Conservation (phyloP, 1,140 invertebrate genomes). For the Varroa destructor region DNA sequence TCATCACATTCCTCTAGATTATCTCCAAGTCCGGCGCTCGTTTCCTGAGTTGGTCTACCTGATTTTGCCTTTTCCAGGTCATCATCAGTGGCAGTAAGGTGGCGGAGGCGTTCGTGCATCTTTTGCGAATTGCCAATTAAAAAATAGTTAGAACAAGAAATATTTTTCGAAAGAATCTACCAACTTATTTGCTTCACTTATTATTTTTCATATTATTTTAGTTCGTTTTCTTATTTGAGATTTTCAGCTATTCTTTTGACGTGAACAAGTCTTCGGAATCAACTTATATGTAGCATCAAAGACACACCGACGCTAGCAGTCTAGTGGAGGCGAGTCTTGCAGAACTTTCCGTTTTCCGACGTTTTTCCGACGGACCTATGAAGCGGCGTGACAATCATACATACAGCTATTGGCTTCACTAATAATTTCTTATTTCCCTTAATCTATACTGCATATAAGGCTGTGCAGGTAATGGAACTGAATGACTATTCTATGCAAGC, state of each 20-base stretch:
- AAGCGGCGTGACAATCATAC: too few species aligned
- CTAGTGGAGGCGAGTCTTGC: too few species aligned
- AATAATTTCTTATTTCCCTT: not conserved
- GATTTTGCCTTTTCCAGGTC: not conserved
- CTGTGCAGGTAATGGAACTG: too few species aligned
- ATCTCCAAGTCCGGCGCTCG: not conserved
- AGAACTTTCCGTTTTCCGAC: too few species aligned
- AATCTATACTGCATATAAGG: not conserved
- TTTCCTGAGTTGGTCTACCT: not conserved
- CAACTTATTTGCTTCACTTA: not conserved
- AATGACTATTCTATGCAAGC: too few species aligned
- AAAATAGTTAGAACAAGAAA: not conserved
- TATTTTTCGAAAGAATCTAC: not conserved
- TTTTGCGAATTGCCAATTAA: not conserved
- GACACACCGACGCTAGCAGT: too few species aligned
- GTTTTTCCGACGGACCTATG: too few species aligned
- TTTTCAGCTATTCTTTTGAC: not conserved
- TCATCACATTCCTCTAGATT: not conserved
- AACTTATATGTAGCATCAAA: not conserved
- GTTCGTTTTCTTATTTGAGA: not conserved
- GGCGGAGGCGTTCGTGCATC: not conserved
- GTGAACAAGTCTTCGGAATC: not conserved
- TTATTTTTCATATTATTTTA: not conserved
- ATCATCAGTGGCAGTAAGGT: not conserved
- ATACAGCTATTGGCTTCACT: not conserved